phyloP scores from a whole-genome alignment of 2,113 vertebrate genomes.

The Morone chrysops region DNA sequence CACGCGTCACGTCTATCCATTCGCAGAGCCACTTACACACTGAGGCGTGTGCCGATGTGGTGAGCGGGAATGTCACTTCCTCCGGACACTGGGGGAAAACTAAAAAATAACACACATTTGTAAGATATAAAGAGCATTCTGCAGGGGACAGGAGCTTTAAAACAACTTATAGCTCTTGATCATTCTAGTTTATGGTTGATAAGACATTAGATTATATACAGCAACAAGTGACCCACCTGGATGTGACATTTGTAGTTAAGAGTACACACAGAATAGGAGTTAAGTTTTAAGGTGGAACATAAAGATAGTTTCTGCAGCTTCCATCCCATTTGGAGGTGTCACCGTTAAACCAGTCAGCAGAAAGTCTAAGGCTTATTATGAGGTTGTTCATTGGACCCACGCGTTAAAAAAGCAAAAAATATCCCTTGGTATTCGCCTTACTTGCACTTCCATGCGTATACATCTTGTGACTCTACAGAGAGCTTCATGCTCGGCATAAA shows the following conservation, averaged over 20 bases:
- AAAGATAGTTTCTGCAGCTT: neutral
- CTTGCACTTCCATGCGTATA: neutral
- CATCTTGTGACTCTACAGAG: neutral
- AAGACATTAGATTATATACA: neutral
- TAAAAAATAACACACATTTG: neutral
- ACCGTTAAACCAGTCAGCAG: neutral
- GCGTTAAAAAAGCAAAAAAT: neutral
- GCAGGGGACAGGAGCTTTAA: neutral
- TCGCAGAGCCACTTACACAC: neutral
- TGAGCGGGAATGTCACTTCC: constrained; percentile 9
- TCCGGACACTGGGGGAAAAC: neutral
- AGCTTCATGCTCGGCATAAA: neutral
- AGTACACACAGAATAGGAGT: neutral
- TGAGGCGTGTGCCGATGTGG: neutral
- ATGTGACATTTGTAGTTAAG: neutral
- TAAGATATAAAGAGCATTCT: neutral
- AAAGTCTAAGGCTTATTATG: neutral
- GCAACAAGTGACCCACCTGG: constrained; percentile 16
- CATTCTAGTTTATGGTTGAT: neutral
- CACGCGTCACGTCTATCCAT: constrained; percentile 9
- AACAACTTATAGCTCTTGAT: neutral
- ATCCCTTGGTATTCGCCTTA: neutral
- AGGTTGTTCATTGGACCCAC: neutral
- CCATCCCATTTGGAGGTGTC: neutral
- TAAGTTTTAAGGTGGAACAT: neutral